Conservation (phyloP, 1,140 invertebrate species). For the Drosophila athabasca region DNA sequence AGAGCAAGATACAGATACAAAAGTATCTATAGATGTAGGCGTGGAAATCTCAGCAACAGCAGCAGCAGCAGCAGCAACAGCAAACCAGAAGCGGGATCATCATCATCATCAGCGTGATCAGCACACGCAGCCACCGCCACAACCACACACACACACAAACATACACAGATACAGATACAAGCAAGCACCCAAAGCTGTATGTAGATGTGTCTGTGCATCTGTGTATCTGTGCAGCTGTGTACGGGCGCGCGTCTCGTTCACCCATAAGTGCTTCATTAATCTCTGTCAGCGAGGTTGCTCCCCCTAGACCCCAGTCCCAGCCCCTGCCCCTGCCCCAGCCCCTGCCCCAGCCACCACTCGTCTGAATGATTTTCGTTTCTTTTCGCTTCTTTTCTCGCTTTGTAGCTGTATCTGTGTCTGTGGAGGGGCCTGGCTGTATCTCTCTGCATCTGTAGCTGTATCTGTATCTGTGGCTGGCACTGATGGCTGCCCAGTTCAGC, state of each 20-base stretch:
- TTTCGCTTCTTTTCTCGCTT: slow-evolving; percentile 28
- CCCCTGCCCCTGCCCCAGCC: neutral
- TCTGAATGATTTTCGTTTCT: slow-evolving; percentile 51
- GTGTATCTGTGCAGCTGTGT: slow-evolving; percentile 41
- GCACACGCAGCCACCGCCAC: slow-evolving; percentile 47
- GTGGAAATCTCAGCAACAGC: slow-evolving; percentile 63
- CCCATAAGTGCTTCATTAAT: slow-evolving; percentile 81
- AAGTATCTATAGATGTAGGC: slow-evolving; percentile 54
- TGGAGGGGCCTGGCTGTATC: slow-evolving; percentile 1
- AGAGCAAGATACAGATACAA: slow-evolving; percentile 26
- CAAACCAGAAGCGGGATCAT: slow-evolving; percentile 42
- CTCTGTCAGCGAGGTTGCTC: slow-evolving; percentile 65
- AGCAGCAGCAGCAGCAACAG: slow-evolving; percentile 28
- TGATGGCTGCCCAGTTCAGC: slow-evolving; percentile 58
- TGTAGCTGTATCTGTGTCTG: slow-evolving; percentile 35
- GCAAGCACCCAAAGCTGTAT: slow-evolving; percentile 16
- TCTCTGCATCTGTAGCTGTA: slow-evolving; percentile 36
- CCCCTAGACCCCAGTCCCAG: neutral
- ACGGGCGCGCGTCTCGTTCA: slow-evolving; percentile 53
- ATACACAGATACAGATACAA: slow-evolving; percentile 9
- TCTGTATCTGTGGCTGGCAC: slow-evolving; percentile 54
- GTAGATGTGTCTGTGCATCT: slow-evolving; percentile 16
- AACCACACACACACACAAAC: slow-evolving; percentile 23
- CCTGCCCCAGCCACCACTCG: neutral
- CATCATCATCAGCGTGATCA: slow-evolving; percentile 40